These are phyloP conservation scores for Leptatherina wallacei DNA, from an alignment of 2,797 vertebrate species.

Conservation along the genomic window DNA sequence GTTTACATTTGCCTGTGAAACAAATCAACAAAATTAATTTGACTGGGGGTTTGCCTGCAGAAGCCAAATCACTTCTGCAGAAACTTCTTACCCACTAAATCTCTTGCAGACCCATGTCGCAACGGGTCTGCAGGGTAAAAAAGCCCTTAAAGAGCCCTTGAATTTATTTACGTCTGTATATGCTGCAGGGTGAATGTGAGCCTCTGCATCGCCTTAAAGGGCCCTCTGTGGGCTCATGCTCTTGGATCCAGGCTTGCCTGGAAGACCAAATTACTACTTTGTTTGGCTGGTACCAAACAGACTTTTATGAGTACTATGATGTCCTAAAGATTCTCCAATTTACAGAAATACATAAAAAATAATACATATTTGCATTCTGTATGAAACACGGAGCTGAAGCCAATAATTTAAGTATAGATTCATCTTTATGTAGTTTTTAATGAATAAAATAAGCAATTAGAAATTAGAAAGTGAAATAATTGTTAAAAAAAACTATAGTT, in stretches of 20 bases:
- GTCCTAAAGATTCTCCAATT: conserved; percentile 1
- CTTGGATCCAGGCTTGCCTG: conserved; percentile 48
- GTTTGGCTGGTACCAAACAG: conserved; percentile 47
- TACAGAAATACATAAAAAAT: neutral
- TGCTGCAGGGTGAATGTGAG: conserved; percentile 32
- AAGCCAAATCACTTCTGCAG: conserved; percentile 70
- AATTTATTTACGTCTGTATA: conserved; percentile 72
- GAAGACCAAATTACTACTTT: conserved; percentile 53
- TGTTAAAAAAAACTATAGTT: neutral
- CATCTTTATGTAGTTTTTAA: neutral
- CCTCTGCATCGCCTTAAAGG: conserved; percentile 46
- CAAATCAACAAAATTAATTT: conserved; percentile 71
- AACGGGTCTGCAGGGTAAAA: conserved; percentile 55
- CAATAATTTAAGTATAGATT: neutral
- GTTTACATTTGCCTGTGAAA: conserved; percentile 70
- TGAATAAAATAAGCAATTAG: neutral
- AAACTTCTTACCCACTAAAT: conserved; percentile 68
- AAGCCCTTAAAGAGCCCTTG: conserved; percentile 52
- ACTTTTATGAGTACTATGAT: conserved; percentile 40
- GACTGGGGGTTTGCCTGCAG: conserved; percentile 57
- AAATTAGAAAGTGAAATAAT: neutral
- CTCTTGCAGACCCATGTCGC: conserved; percentile 62
- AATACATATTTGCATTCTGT: neutral
- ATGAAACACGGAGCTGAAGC: neutral
- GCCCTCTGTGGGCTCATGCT: conserved; percentile 53